phyloP scores from a whole-genome alignment of 2,888 invertebrate species.

The Sesia bembeciformis region DNA sequence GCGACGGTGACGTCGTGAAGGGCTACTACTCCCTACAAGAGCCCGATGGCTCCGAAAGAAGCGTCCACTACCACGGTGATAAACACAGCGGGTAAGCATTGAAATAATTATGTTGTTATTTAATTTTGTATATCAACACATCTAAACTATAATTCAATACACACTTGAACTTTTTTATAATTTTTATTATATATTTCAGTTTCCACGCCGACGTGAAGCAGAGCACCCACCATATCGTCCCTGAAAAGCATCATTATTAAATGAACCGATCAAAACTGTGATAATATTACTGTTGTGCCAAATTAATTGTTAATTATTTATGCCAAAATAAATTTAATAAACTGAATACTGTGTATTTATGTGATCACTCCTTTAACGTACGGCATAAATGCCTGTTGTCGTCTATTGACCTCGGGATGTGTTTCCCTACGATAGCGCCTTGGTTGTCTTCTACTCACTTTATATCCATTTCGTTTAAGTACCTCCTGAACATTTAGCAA shows the following conservation, averaged over 20 bases:
- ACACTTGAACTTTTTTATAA: not conserved
- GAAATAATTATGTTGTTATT: not conserved
- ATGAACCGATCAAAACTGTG: conserved; percentile 6
- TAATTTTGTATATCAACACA: not conserved
- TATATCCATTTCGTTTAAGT: too few relatives aligned
- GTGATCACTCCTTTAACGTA: too few relatives aligned
- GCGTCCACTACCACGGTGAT: conserved; percentile 32
- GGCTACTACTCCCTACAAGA: conserved; percentile 71
- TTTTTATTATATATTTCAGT: conserved; percentile 23
- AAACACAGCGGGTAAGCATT: conserved; percentile 38
- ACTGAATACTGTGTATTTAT: too few relatives aligned
- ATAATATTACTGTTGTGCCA: not conserved
- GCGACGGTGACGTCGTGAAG: conserved; percentile 70
- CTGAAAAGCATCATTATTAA: conserved; percentile 37
- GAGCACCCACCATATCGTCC: conserved; percentile 30
- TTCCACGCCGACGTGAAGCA: conserved; percentile 3
- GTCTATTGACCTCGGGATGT: too few relatives aligned
- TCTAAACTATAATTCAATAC: not conserved
- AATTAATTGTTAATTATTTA: too few relatives aligned
- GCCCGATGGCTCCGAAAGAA: conserved; percentile 57
- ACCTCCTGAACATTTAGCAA: too few relatives aligned
- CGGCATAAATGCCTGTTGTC: too few relatives aligned
- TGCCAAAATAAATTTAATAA: too few relatives aligned
- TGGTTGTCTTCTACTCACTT: too few relatives aligned
- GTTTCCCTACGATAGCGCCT: too few relatives aligned